Conservation (phyloP, 1,140 invertebrate genomes). For the Pinna nobilis region DNA sequence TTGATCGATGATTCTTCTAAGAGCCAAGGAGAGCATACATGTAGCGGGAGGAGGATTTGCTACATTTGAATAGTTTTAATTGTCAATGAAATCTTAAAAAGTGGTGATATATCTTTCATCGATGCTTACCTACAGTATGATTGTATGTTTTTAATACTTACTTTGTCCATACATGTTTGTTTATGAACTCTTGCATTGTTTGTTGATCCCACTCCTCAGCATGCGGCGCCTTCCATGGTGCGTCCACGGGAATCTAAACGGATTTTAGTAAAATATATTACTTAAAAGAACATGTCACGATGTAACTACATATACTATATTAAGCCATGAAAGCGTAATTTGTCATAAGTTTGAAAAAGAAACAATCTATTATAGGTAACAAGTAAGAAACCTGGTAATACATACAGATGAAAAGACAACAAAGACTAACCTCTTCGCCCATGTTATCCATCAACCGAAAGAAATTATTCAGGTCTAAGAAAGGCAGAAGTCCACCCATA, state of each 20-base stretch:
- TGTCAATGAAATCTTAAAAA: too few relatives aligned
- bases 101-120: not conserved
- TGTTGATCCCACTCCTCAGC: constrained; percentile 74
- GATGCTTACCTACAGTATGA: not conserved
- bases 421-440: constrained; percentile 52
- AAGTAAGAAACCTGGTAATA: too few relatives aligned
- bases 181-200: constrained; percentile 71
- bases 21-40: too few relatives aligned
- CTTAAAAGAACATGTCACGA: too few relatives aligned
- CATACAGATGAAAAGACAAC: too few relatives aligned
- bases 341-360: too few relatives aligned
- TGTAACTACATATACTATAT: too few relatives aligned
- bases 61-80: too few relatives aligned
- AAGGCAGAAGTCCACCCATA: constrained; percentile 43
- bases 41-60: too few relatives aligned
- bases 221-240: constrained; percentile 72
- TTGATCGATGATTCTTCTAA: too few relatives aligned
- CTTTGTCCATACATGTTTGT: constrained; percentile 71
- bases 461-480: constrained; percentile 57
- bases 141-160: constrained; percentile 35
- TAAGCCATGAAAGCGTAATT: too few relatives aligned
- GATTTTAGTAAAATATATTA: not conserved
- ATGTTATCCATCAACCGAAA: constrained; percentile 54
- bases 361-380: too few relatives aligned
- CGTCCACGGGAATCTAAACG: constrained; percentile 68